These are phyloP conservation scores for Lasiurus cinereus DNA, from an alignment of 2,113 vertebrate genomes.

Conservation along the genomic window DNA sequence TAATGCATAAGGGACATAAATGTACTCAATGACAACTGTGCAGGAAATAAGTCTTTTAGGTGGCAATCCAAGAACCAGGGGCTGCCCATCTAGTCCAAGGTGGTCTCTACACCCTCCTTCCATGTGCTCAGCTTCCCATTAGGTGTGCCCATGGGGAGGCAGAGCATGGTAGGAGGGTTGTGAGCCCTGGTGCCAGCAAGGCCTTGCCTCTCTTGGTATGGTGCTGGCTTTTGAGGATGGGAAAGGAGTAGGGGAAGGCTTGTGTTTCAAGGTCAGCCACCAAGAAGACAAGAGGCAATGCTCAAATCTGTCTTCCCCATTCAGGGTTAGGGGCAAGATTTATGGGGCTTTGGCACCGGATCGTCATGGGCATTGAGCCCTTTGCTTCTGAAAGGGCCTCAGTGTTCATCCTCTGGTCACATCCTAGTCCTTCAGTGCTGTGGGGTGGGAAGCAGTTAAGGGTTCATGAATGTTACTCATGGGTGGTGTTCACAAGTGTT, in stretches of 20 bases:
- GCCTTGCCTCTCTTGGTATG: not conserved
- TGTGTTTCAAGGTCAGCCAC: not conserved
- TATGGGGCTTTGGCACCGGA: not conserved
- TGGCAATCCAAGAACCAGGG: not conserved
- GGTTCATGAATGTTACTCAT: not conserved
- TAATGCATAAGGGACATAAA: not conserved
- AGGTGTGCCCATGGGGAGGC: accelerated
- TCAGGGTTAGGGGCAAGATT: not conserved
- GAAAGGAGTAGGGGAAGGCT: not conserved
- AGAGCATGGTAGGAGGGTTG: not conserved
- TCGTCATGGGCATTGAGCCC: not conserved
- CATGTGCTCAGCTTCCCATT: not conserved
- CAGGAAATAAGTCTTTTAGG: not conserved
- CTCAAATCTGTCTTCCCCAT: not conserved
- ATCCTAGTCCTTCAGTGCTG: not conserved
- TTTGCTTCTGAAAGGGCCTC: not conserved
- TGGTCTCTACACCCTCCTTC: not conserved
- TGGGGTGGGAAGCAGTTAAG: not conserved
- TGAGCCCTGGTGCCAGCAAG: not conserved
- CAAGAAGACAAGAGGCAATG: not conserved
- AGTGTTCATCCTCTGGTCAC: not conserved
- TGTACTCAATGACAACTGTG: not conserved
- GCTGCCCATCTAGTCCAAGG: not conserved
- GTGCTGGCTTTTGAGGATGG: not conserved
- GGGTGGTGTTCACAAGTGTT: not conserved